Percentiles rank a stretch among this genome's conserved stretches.
Evolutionary conservation across 2,888 invertebrate species (phyloP).

Genomic region (Argyra leucocephala): DNA sequence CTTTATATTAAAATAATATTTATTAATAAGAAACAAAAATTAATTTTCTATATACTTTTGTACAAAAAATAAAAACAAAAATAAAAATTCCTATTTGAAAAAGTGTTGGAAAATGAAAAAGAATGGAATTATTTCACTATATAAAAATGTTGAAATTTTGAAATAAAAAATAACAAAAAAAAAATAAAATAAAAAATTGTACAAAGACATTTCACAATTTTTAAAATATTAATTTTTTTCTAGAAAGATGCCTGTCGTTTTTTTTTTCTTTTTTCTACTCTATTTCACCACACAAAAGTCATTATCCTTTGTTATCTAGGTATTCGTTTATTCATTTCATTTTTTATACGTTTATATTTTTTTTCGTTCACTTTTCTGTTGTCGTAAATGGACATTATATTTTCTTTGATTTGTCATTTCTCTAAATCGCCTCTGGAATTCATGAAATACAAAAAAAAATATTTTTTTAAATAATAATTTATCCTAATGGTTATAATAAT

Average conservation of each 20-base stretch:
- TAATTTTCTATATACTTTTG: too few species aligned
- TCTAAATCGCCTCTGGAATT: conserved; percentile 13
- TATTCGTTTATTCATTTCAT: neutral
- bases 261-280: neutral
- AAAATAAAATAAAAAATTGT: neutral
- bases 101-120: neutral
- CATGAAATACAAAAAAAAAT: neutral
- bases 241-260: neutral
- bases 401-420: conserved; percentile 23
- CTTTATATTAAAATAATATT: too few species aligned
- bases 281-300: neutral
- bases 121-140: neutral
- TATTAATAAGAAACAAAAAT: too few species aligned
- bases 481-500: neutral
- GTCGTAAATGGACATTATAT: conserved; percentile 18
- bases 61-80: too few species aligned
- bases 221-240: conserved; percentile 3
- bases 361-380: neutral
- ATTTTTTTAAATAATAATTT: too few species aligned
- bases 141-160: neutral
- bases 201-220: conserved; percentile 6
- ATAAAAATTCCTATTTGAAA: too few species aligned
- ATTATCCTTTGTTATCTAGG: neutral
- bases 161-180: neutral
- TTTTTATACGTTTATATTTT: too few species aligned